phyloP scores from a whole-genome alignment of 1,140 invertebrate species.

The Akabosia matsudoensis region DNA sequence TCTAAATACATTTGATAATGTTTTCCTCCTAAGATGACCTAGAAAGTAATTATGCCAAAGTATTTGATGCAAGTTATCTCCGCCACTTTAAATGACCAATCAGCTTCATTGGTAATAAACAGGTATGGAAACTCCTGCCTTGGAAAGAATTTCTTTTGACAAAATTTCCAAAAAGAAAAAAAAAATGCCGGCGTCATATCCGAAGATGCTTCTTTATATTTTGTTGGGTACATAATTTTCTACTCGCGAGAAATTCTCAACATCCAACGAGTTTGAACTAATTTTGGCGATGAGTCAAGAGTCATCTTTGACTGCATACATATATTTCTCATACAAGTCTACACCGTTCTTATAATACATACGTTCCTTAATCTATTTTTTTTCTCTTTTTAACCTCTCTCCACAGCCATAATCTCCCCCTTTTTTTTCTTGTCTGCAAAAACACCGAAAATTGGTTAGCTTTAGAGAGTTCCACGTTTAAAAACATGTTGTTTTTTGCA shows the following conservation, averaged over 20 bases:
- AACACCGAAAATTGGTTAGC: too few species aligned
- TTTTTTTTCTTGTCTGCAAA: too few species aligned
- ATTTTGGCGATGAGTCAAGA: constrained; percentile 42
- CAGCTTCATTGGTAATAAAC: too few species aligned
- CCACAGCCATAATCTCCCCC: too few species aligned
- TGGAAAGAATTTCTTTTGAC: neutral
- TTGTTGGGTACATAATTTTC: neutral
- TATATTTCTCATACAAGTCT: neutral
- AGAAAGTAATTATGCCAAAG: too few species aligned
- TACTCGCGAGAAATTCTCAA: neutral
- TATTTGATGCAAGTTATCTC: neutral
- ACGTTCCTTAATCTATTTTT: neutral
- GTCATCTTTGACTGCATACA: neutral
- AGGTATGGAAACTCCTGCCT: too few species aligned
- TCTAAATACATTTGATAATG: neutral
- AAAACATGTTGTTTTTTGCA: too few species aligned
- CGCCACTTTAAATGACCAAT: too few species aligned
- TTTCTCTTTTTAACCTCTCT: neutral
- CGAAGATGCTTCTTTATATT: too few species aligned
- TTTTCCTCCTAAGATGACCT: neutral
- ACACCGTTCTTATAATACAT: neutral
- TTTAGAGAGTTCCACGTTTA: too few species aligned
- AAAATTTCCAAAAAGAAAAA: neutral
- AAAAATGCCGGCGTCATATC: constrained; percentile 16
- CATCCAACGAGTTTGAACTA: constrained; percentile 20